These are phyloP conservation scores for Balaenoptera acutorostrata DNA, from an alignment of 2,113 vertebrate genomes.

Conservation along the genomic window DNA sequence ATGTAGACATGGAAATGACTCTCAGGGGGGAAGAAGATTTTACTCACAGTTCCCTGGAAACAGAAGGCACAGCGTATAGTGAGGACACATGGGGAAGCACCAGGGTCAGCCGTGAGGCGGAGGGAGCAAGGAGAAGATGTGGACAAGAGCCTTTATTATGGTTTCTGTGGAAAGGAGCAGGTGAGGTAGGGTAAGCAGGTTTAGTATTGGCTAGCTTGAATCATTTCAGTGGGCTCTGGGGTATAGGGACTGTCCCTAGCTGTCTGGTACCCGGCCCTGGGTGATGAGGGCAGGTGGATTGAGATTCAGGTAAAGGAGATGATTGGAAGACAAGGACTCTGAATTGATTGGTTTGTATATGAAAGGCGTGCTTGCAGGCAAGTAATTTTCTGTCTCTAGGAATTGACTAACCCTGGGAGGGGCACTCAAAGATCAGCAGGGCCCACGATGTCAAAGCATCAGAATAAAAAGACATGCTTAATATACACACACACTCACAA, in stretches of 20 bases:
- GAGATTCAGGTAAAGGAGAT: not conserved
- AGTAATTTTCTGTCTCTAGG: not conserved
- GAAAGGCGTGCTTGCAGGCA: not conserved
- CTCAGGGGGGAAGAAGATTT: too few relatives aligned
- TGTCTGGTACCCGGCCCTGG: not conserved
- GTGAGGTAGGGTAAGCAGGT: not conserved
- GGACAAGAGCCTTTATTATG: not conserved
- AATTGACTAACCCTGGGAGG: not conserved
- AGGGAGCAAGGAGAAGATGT: rapidly evolving
- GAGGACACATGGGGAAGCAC: too few relatives aligned
- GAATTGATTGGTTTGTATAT: not conserved
- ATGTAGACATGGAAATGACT: not conserved
- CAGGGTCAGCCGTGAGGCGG: not conserved
- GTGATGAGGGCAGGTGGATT: not conserved
- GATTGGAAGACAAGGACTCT: not conserved
- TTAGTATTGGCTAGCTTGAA: not conserved
- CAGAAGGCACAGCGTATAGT: rapidly evolving
- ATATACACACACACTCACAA: not conserved
- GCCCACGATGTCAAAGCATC: not conserved
- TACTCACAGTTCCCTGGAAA: not conserved
- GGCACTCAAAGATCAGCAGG: not conserved
- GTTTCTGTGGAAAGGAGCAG: not conserved
- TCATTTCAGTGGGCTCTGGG: not conserved
- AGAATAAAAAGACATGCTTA: not conserved
- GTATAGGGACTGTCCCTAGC: rapidly evolving